phyloP scores from a whole-genome alignment of 1,140 invertebrate genomes.

The Acromyrmex echinatior region DNA sequence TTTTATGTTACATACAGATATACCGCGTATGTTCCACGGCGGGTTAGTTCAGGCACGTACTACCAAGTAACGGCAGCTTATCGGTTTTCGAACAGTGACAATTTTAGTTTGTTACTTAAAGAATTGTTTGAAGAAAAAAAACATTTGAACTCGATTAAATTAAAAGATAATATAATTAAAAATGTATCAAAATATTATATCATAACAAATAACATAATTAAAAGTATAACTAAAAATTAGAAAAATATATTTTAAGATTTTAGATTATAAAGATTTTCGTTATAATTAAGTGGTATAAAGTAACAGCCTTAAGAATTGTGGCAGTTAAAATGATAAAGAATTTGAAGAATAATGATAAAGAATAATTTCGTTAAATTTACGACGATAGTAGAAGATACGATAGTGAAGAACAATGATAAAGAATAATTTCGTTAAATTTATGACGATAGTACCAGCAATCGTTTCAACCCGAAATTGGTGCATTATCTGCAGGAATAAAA shows the following conservation, averaged over 20 bases:
- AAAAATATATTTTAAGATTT: background rate
- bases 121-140: slow-evolving; percentile 41
- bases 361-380: background rate
- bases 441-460: background rate
- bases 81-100: slow-evolving; percentile 54
- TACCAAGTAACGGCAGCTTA: slow-evolving; percentile 42
- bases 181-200: background rate
- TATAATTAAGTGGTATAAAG: background rate
- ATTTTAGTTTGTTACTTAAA: slow-evolving; percentile 46
- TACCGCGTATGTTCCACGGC: slow-evolving; percentile 18
- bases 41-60: slow-evolving; percentile 51
- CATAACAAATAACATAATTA: background rate
- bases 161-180: slow-evolving; percentile 23
- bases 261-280: background rate
- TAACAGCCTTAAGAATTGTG: background rate
- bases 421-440: background rate
- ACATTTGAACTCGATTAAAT: background rate
- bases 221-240: slow-evolving; percentile 26
- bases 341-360: background rate
- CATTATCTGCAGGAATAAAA: slow-evolving; percentile 33
- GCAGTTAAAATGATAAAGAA: background rate
- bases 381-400: background rate
- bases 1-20: slow-evolving; percentile 67
- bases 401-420: too few species aligned
- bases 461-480: slow-evolving; percentile 38